Base-by-base conservation (phyloP, 2,797 vertebrate genomes). In the Anisognathus igniventris region DNA sequence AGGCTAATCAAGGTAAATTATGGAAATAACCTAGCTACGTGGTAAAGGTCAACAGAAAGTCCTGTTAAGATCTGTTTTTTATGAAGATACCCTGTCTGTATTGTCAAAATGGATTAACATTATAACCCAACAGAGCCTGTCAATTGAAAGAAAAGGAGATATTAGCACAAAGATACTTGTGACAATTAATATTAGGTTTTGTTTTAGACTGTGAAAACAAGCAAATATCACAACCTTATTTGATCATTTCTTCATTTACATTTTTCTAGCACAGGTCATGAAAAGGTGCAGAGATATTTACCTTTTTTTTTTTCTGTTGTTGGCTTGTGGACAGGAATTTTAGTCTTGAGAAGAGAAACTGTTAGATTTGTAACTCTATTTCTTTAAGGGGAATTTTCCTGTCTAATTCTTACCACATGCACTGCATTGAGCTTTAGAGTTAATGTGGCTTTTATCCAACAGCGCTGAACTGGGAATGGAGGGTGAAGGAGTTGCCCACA, bases 31-130 rank as follows among this genome's bases (percentile, higher is more conserved):
- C 10, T 75, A 75, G 33, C 57, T 94, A 57, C 13, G 13, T 54
- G 70, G 37, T 81, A 91, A 93, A 93, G 81, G 92, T 95, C 92
- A 95, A 50, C 37, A 83, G 47, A 68, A 90, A 73, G 47, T 80
- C 81, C 65, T 91, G 68, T 91, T 92, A 91, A 77, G 37, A 50
- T 90, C 72, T 88, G 39, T 9, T 78, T 95, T 86, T 94, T 85
- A 80, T 15, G 22, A 89, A 88, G 56, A 86, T 78, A 53, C n/a
- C n/a, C 33, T 91, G 66, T 77, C 57, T 80, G 31, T 62, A 65
- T 78, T 93, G 86, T 95, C 93, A 93, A 78, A 93, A 95, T 64
- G 16, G 30, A 88, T 95, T 92, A 93, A 86, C 33, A 31, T 83
- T 74, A 48, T 48, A 81, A 76, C 30, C 72, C 9, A 31, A 45